These are phyloP conservation scores for Papilio protenor DNA, from an alignment of 2,888 invertebrate species.

Conservation along the genomic window DNA sequence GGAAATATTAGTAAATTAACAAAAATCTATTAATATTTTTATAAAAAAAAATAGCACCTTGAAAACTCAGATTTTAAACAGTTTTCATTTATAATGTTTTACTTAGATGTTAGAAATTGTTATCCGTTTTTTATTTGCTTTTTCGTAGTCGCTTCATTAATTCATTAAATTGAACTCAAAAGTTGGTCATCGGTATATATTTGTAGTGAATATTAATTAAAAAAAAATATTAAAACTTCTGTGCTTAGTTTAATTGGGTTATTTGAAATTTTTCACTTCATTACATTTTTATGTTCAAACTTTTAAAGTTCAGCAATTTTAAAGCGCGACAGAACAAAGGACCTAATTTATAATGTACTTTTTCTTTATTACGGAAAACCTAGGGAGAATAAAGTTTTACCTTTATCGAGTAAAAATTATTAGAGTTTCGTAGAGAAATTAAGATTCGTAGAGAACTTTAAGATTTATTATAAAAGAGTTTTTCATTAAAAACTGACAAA, in stretches of 20 bases:
- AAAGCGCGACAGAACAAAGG: conserved; percentile 33
- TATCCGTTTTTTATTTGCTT: no score
- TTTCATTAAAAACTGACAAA: neutral
- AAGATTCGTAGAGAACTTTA: neutral
- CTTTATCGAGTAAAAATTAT: neutral
- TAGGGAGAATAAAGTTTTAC: conserved; percentile 15
- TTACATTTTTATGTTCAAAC: conserved; percentile 28
- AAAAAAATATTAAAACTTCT: neutral
- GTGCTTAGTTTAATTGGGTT: conserved; percentile 16
- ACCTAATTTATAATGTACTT: conserved; percentile 26
- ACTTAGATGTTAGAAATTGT: no score
- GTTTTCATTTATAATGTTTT: no score
- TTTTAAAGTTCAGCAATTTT: conserved; percentile 33
- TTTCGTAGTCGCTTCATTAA: neutral
- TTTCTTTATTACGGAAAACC: conserved; percentile 19
- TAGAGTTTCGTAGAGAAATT: neutral
- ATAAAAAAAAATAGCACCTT: no score
- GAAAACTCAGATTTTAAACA: no score
- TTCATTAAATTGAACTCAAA: neutral
- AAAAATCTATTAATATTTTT: no score
- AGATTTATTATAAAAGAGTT: neutral
- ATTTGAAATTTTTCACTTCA: conserved; percentile 27
- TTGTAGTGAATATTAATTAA: neutral
- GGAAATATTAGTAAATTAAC: no score
- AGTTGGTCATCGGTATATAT: neutral